phyloP scores from a whole-genome alignment of 2,797 vertebrate genomes.

The Hylomyscus alleni region DNA sequence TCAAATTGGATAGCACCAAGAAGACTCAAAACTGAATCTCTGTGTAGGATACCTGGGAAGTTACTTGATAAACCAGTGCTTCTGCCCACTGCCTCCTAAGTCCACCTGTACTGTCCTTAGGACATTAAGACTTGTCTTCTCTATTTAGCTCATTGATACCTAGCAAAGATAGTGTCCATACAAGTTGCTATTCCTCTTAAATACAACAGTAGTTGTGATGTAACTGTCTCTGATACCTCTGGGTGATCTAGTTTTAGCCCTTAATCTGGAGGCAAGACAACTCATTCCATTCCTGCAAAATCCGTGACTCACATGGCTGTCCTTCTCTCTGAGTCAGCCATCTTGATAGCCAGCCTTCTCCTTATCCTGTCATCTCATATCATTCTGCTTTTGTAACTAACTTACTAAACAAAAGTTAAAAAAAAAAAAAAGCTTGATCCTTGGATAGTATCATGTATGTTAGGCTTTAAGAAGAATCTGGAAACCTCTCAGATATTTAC shows the following conservation, averaged over 20 bases:
- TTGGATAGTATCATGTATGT: background rate
- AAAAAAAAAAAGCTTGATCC: slow-evolving; percentile 6
- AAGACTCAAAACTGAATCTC: slow-evolving; percentile 62
- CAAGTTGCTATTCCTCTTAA: background rate
- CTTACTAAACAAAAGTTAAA: slow-evolving; percentile 36
- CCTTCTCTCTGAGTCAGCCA: slow-evolving; percentile 46
- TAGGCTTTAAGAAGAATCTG: slow-evolving; percentile 49
- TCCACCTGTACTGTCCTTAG: slow-evolving; percentile 32
- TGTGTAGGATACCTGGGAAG: slow-evolving; percentile 9
- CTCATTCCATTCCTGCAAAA: background rate
- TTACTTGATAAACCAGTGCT: background rate
- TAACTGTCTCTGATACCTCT: background rate
- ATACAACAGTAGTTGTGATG: background rate
- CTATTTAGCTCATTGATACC: background rate
- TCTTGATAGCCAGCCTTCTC: slow-evolving; percentile 44
- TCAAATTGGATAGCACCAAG: slow-evolving; percentile 48
- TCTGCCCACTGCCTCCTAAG: background rate
- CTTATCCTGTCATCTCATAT: slow-evolving; percentile 10
- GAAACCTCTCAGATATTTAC: slow-evolving; percentile 33
- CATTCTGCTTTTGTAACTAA: slow-evolving; percentile 58
- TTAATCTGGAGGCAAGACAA: background rate
- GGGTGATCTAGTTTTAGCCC: background rate
- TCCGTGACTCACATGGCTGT: background rate
- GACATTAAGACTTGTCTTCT: slow-evolving; percentile 62
- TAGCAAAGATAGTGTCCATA: background rate